Evolutionary conservation across 2,113 vertebrate species (phyloP).

Genomic region (Seriola rivoliana): DNA sequence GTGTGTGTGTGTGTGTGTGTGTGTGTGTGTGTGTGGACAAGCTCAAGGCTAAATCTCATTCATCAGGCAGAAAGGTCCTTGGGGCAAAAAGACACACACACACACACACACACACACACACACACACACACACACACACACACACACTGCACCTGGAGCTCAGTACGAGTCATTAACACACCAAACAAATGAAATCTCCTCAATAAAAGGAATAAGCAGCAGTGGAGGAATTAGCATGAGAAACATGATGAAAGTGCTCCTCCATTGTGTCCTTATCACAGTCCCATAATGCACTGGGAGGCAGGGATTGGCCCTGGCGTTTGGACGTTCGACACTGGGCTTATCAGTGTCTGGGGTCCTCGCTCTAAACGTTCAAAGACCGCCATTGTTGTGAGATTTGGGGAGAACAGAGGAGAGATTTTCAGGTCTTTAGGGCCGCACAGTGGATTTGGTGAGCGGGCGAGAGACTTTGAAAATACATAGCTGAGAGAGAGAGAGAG

Average conservation of each 20-base stretch:
- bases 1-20: constrained; percentile 11
- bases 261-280: constrained; percentile 74
- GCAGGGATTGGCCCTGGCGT: constrained; percentile 55
- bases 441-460: constrained; percentile 50
- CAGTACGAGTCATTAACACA: constrained; percentile 61
- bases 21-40: not conserved
- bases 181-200: constrained; percentile 69
- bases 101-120: constrained; percentile 24
- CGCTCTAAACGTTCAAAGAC: constrained; percentile 56
- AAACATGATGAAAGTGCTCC: constrained; percentile 65
- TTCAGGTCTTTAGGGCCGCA: constrained; percentile 24
- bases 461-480: not conserved
- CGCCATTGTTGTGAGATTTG: constrained; percentile 73
- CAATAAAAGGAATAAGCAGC: constrained; percentile 56
- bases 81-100: too few relatives aligned
- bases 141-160: constrained; percentile 44
- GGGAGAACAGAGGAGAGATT: constrained; percentile 67
- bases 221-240: constrained; percentile 65
- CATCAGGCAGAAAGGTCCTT: too few relatives aligned
- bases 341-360: constrained; percentile 69
- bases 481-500: constrained; percentile 6
- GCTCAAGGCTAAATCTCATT: too few relatives aligned
- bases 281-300: constrained; percentile 73
- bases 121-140: constrained; percentile 24
- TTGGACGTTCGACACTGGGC: constrained; percentile 55